These are phyloP conservation scores for Gavia stellata DNA, from an alignment of 2,113 vertebrate species.

Conservation along the genomic window DNA sequence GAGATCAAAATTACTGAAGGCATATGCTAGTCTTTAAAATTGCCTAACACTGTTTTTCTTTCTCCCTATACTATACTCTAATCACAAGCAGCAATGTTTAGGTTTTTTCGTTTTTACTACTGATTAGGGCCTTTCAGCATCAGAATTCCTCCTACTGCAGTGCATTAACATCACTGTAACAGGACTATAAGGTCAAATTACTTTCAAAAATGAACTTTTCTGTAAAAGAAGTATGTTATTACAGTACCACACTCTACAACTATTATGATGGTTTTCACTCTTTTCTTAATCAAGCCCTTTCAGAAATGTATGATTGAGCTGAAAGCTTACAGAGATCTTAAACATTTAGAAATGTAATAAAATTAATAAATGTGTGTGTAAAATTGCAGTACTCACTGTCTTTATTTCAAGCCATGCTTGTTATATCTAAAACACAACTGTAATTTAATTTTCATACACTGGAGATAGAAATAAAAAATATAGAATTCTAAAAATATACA, in stretches of 20 bases:
- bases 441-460: background rate
- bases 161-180: background rate
- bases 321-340: background rate
- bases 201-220: background rate
- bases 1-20: background rate
- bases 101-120: background rate
- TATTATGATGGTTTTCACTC: background rate
- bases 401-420: background rate
- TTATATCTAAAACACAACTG: background rate
- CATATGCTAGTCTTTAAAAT: background rate
- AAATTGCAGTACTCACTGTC: background rate
- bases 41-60: background rate
- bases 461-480: background rate
- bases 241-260: background rate
- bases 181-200: background rate
- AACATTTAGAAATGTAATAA: background rate
- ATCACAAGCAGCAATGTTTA: background rate
- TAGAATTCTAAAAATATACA: background rate
- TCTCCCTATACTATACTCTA: background rate
- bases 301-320: background rate
- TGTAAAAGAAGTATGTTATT: background rate
- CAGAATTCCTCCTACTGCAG: background rate
- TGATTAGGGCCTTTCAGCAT: background rate
- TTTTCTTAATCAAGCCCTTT: background rate
- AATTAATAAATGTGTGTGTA: background rate